Evolutionary conservation across 2,113 vertebrate genomes (phyloP), one percentile per base, ranked within the genome.

Genomic region (Actenoides lindsayi): DNA sequence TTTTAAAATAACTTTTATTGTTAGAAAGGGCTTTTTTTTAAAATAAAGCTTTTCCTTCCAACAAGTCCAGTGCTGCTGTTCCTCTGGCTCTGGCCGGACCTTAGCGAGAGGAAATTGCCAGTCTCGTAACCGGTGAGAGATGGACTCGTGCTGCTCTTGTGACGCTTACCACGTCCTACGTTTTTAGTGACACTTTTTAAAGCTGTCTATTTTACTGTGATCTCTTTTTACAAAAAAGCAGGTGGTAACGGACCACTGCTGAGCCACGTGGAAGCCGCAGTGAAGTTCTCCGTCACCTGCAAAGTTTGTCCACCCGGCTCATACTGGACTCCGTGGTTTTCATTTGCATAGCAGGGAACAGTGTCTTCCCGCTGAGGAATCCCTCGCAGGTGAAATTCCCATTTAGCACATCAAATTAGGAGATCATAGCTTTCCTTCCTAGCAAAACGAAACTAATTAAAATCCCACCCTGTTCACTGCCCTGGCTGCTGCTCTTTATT

Each of bases 41-140:
- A 68, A 96, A 97, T 96, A 96, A 96, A 96, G 85, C n/a, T 93
- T 87, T 94, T 89, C 39, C 35, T 96, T 96, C 81, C 59, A 59
- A 83, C 16, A 3, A 48, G 89, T 68, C 46, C 78, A 76, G 30
- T 65, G 77, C 78, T 92, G 77, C 79, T 5, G 7, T 94, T 91
- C 92, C 74, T 92, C 91, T 79, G 68, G 89, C 83, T 94, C 54
- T 0, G 1, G 50, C 19, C 1, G 0, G 48, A 89, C 53, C 51
- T 69, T 35, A 70, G 31, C 4, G 5, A 81, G 84, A 81, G 35
- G 89, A 96, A 79, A 50, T 42, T 10, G 44, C 10, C 80, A 16
- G 31, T 54, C 53, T 60, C 31, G 12, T 59, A 75, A 21, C 28
- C 1, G 3, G 13, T 59, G 67, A 70, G 53, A 83, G 50, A 80